phyloP scores from a whole-genome alignment of 1,140 invertebrate species.

The Cyrtorhinus lividipennis region DNA sequence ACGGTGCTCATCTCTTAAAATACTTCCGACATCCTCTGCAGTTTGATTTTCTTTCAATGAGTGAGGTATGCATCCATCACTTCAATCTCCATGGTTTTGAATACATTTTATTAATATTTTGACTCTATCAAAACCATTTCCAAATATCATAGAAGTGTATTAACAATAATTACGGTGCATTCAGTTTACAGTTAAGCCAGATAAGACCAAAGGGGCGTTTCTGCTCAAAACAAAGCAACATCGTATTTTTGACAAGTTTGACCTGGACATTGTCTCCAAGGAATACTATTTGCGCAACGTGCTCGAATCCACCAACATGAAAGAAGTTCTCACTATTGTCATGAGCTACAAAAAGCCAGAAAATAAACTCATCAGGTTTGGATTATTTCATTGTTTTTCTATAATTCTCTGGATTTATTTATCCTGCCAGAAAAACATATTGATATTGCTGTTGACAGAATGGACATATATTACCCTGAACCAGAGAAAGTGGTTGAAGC shows the following conservation, averaged over 20 bases:
- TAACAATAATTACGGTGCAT: neutral
- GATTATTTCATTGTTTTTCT: too few relatives aligned
- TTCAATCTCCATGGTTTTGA: too few relatives aligned
- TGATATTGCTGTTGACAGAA: neutral
- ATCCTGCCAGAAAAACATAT: neutral
- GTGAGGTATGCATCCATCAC: constrained; percentile 18
- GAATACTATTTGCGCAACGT: constrained; percentile 21
- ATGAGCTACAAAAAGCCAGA: constrained; percentile 20
- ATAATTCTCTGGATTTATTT: neutral
- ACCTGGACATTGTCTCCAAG: constrained; percentile 11
- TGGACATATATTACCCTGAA: constrained; percentile 30
- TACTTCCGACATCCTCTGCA: constrained; percentile 16
- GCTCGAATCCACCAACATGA: constrained; percentile 23
- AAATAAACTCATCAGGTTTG: constrained; percentile 4
- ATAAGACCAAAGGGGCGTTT: constrained; percentile 14
- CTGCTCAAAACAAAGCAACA: constrained; percentile 20
- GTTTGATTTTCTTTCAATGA: constrained; percentile 16
- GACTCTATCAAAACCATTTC: too few relatives aligned
- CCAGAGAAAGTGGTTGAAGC: constrained; percentile 30
- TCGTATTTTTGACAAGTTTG: constrained; percentile 20
- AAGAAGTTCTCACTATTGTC: constrained; percentile 18
- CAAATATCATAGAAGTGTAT: too few relatives aligned
- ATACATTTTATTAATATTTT: too few relatives aligned
- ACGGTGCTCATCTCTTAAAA: constrained; percentile 22
- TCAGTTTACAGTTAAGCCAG: constrained; percentile 14